phyloP scores from a whole-genome alignment of 2,888 invertebrate genomes.

The Pedicia rivosa region DNA sequence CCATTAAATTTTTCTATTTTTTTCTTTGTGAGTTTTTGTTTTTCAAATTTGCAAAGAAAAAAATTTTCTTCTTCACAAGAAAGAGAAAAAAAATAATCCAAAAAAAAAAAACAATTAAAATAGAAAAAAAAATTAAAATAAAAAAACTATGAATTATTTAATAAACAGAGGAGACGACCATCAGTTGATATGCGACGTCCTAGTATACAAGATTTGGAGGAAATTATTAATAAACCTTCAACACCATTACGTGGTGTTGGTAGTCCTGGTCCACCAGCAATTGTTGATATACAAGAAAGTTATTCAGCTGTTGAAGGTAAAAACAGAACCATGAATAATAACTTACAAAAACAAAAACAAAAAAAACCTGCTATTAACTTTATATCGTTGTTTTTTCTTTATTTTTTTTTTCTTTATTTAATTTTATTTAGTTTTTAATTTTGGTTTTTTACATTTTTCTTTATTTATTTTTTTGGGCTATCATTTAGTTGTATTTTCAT shows the following conservation, averaged over 20 bases:
- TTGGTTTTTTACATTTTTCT: conserved; percentile 1
- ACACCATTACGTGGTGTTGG: conserved; percentile 73
- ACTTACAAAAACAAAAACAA: neutral
- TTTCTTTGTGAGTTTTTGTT: too few species aligned
- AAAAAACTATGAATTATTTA: too few species aligned
- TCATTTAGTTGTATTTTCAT: too few species aligned
- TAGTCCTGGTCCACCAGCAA: conserved; percentile 69
- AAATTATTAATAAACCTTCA: conserved; percentile 78
- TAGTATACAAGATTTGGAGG: conserved; percentile 79
- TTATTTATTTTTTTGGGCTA: neutral
- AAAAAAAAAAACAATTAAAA: too few species aligned
- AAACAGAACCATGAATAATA: conserved; percentile 6
- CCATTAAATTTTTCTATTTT: too few species aligned
- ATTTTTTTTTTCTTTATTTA: too few species aligned
- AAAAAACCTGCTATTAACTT: neutral
- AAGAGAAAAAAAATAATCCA: too few species aligned
- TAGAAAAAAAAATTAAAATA: too few species aligned
- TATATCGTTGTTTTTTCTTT: neutral
- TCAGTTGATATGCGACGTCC: conserved; percentile 82
- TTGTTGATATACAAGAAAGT: conserved; percentile 86
- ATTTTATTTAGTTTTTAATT: too few species aligned
- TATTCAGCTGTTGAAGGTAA: conserved; percentile 94
- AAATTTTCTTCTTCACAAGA: too few species aligned
- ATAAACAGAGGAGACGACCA: conserved; percentile 66
- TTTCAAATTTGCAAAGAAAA: too few species aligned